Conservation (phyloP, 2,888 invertebrate genomes). For the Oscheius sp. region DNA sequence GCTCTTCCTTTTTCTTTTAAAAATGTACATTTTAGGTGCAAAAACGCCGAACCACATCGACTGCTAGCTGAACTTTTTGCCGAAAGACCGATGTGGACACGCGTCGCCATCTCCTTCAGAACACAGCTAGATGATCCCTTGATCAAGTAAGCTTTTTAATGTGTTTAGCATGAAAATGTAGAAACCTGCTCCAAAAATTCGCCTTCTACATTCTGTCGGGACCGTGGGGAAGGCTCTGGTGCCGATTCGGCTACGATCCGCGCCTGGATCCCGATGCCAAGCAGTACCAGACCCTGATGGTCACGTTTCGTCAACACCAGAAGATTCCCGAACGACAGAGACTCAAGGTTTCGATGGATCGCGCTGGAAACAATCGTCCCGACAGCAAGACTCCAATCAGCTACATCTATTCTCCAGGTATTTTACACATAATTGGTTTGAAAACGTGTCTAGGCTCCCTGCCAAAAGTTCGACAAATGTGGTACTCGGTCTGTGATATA, state of each 20-base stretch:
- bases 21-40: conserved; percentile 51
- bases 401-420: conserved; percentile 51
- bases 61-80: conserved; percentile 81
- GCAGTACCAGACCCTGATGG: conserved; percentile 83
- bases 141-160: conserved; percentile 77
- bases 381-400: conserved; percentile 44
- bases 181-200: conserved; percentile 83
- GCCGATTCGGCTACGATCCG: conserved; percentile 91
- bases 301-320: conserved; percentile 64
- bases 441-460: conserved; percentile 51
- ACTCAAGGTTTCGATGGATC: conserved; percentile 57
- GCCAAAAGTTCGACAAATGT: conserved; percentile 76
- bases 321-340: conserved; percentile 70
- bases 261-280: conserved; percentile 83
- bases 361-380: conserved; percentile 17
- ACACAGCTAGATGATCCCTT: conserved; percentile 66
- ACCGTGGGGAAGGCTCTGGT: conserved; percentile 93
- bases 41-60: conserved; percentile 65
- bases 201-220: conserved; percentile 89
- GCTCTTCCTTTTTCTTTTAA: too few relatives aligned
- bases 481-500: conserved; percentile 76
- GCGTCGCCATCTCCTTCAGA: conserved; percentile 80
- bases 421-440: conserved; percentile 8
- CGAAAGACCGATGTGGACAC: conserved; percentile 89
- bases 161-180: conserved; percentile 23